phyloP scores from a whole-genome alignment of 1,140 invertebrate genomes.

The Diorhabda elongata region DNA sequence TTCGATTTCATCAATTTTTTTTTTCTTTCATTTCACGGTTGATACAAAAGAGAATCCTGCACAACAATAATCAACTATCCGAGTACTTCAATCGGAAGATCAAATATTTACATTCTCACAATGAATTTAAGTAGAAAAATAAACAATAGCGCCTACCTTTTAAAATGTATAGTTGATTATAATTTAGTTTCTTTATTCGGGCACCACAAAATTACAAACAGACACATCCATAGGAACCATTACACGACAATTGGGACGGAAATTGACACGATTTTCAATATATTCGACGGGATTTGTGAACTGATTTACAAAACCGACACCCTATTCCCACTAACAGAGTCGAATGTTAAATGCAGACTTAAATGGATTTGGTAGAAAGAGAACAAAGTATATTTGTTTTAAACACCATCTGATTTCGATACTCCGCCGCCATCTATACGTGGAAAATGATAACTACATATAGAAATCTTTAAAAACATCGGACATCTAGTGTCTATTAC shows the following conservation, averaged over 20 bases:
- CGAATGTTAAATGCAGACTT: slow-evolving; percentile 1
- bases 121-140: slow-evolving; percentile 12
- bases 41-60: too few species aligned
- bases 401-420: slow-evolving; percentile 7
- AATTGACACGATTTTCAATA: slow-evolving; percentile 7
- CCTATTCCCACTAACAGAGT: background rate
- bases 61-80: background rate
- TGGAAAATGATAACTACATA: too few species aligned
- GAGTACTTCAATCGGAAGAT: background rate
- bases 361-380: slow-evolving; percentile 4
- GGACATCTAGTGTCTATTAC: too few species aligned
- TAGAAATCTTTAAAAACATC: too few species aligned
- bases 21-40: too few species aligned
- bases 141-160: slow-evolving; percentile 10
- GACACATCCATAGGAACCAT: background rate
- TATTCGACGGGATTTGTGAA: background rate
- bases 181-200: background rate
- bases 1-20: background rate
- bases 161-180: background rate
- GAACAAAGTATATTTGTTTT: background rate
- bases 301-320: background rate
- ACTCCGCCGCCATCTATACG: too few species aligned
- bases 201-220: slow-evolving; percentile 1
- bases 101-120: slow-evolving; percentile 7
- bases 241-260: background rate